These are phyloP conservation scores for Drosophila sp. DNA, from an alignment of 1,140 invertebrate species.

Conservation along the genomic window DNA sequence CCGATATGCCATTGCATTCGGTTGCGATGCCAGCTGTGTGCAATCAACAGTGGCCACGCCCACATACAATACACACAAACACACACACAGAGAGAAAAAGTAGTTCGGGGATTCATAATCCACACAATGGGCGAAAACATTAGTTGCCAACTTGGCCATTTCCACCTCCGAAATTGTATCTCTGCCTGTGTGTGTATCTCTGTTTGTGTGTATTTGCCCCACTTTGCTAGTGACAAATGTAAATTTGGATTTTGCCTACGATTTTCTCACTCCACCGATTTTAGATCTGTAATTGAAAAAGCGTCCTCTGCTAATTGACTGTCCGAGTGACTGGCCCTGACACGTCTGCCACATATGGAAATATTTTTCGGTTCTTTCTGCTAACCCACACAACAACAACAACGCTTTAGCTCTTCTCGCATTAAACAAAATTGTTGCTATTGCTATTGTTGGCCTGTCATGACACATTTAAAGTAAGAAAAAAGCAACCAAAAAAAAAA, in stretches of 20 bases:
- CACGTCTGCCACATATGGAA: slow-evolving; percentile 11
- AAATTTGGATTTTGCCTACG: slow-evolving; percentile 19
- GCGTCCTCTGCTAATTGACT: slow-evolving; percentile 20
- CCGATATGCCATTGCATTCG: background rate
- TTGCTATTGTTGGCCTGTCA: slow-evolving; percentile 2
- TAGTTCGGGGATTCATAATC: slow-evolving; percentile 15
- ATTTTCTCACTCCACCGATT: slow-evolving; percentile 1
- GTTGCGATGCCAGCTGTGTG: slow-evolving; percentile 6
- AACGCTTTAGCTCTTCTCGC: background rate
- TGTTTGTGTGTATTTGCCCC: slow-evolving; percentile 5
- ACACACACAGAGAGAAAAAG: background rate
- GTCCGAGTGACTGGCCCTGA: slow-evolving; percentile 17
- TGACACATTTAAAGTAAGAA: slow-evolving; percentile 19
- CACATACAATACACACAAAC: background rate
- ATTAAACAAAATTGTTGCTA: slow-evolving; percentile 13
- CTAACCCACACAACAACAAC: background rate
- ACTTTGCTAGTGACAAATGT: slow-evolving; percentile 20
- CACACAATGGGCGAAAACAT: slow-evolving; percentile 4
- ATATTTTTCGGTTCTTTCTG: slow-evolving; percentile 1
- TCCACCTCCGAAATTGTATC: background rate
- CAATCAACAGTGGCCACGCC: slow-evolving; percentile 18
- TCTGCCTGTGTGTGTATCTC: background rate
- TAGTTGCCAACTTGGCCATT: slow-evolving; percentile 1
- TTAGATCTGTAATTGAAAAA: slow-evolving; percentile 18
- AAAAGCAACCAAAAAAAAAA: slow-evolving; percentile 37